phyloP scores from a whole-genome alignment of 2,888 invertebrate genomes.

The Sarcophaga carnaria region DNA sequence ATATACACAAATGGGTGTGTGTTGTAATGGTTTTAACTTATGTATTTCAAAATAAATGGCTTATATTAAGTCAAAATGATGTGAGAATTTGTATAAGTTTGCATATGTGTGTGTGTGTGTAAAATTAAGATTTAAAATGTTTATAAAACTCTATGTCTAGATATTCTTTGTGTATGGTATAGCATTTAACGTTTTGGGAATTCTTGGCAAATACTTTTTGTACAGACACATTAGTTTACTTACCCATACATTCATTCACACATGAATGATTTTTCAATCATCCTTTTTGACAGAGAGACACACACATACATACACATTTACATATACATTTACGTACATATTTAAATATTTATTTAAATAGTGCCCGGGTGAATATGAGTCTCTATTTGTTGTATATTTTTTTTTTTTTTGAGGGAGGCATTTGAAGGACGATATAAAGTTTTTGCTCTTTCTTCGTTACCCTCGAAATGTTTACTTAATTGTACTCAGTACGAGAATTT shows the following conservation, averaged over 20 bases:
- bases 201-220: constrained; percentile 36
- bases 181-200: constrained; percentile 10
- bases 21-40: neutral
- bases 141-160: constrained; percentile 1
- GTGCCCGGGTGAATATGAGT: constrained; percentile 17
- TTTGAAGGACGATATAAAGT: constrained; percentile 54
- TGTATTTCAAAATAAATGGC: neutral
- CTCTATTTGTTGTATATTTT: constrained; percentile 23
- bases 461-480: neutral
- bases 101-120: neutral
- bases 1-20: too few relatives aligned
- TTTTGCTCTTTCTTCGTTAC: neutral
- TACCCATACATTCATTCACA: constrained; percentile 8
- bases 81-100: constrained; percentile 7
- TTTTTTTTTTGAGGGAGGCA: constrained; percentile 35
- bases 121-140: constrained; percentile 29
- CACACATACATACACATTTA: neutral
- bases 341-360: neutral
- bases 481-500: neutral
- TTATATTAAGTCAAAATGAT: constrained; percentile 15
- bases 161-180: constrained; percentile 11
- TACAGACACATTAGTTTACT: neutral
- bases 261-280: constrained; percentile 36
- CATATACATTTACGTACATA: neutral
- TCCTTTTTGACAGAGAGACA: neutral